These are phyloP conservation scores for Melitaea cinxia DNA, from an alignment of 1,140 invertebrate genomes.

Conservation along the genomic window DNA sequence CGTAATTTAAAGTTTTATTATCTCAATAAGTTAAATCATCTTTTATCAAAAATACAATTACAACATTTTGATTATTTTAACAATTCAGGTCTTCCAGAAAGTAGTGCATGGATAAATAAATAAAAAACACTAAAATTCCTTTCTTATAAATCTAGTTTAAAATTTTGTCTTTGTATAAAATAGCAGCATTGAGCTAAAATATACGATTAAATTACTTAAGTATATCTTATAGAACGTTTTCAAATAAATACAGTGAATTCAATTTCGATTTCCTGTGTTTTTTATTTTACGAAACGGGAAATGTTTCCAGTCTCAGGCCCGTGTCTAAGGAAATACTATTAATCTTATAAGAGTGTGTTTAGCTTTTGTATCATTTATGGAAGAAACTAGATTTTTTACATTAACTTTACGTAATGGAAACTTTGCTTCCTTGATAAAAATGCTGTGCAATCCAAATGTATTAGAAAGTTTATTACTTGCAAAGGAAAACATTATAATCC, in stretches of 20 bases:
- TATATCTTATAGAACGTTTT: constrained; percentile 19
- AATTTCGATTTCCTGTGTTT: constrained; percentile 31
- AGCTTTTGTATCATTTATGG: constrained; percentile 36
- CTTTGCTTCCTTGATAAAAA: constrained; percentile 5
- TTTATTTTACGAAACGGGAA: constrained; percentile 22
- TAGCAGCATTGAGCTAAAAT: background rate
- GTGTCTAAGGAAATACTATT: constrained; percentile 31
- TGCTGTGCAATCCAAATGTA: background rate
- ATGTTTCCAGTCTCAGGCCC: constrained; percentile 25
- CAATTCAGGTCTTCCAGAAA: too few relatives aligned
- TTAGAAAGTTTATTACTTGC: background rate
- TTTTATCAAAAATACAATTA: too few relatives aligned
- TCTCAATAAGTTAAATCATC: too few relatives aligned
- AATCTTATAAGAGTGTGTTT: constrained; percentile 31
- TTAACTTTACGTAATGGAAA: constrained; percentile 6
- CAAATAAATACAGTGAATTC: constrained; percentile 22
- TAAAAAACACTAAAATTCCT: too few relatives aligned
- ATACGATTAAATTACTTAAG: constrained; percentile 9
- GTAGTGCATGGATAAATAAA: too few relatives aligned
- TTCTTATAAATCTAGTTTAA: too few relatives aligned
- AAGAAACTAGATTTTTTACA: constrained; percentile 14
- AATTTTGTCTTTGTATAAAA: background rate
- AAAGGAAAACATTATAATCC: background rate
- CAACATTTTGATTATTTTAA: too few relatives aligned
- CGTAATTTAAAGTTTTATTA: too few relatives aligned